Percentiles rank a stretch among this genome's conserved stretches.
These are phyloP conservation scores for Rhagophthalmus giganteus DNA, from an alignment of 2,888 invertebrate genomes.

Conservation along the genomic window DNA sequence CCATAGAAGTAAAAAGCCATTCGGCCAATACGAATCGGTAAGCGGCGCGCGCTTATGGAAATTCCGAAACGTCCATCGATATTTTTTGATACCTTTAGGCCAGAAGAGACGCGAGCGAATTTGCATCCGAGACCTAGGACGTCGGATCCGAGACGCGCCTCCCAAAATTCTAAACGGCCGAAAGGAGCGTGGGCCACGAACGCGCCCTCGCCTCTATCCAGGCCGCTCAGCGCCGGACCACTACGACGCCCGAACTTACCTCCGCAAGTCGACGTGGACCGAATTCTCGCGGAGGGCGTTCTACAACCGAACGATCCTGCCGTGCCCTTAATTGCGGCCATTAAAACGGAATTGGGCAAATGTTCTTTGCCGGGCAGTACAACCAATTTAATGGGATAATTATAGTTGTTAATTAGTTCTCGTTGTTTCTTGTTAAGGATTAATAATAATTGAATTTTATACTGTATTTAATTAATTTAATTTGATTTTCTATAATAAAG, in stretches of 20 bases:
- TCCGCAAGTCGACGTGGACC: conserved; percentile 57
- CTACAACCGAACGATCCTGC: conserved; percentile 71
- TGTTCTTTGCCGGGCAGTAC: conserved; percentile 55
- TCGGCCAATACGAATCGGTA: conserved; percentile 45
- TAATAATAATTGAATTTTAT: too few relatives aligned
- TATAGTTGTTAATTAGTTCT: not conserved
- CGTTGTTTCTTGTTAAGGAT: not conserved
- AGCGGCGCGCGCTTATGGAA: not conserved
- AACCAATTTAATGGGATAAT: conserved; percentile 42
- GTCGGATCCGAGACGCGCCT: conserved; percentile 47
- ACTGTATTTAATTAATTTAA: too few relatives aligned
- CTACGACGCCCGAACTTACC: conserved; percentile 60
- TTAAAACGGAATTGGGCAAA: conserved; percentile 69
- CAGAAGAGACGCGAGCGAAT: conserved; percentile 10
- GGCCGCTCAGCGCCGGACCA: conserved; percentile 69
- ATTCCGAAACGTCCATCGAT: too few relatives aligned
- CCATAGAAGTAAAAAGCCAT: conserved; percentile 52
- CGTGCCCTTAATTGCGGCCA: conserved; percentile 80
- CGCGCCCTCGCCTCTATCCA: conserved; percentile 57
- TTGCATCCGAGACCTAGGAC: conserved; percentile 49
- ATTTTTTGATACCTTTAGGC: too few relatives aligned
- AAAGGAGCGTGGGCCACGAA: conserved; percentile 60
- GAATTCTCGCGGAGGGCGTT: conserved; percentile 63
- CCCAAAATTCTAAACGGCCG: conserved; percentile 49
- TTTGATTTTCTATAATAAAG: not conserved